Evolutionary conservation across 2,113 vertebrate species (phyloP).

Genomic region (Thalassarche chlororhynchos): DNA sequence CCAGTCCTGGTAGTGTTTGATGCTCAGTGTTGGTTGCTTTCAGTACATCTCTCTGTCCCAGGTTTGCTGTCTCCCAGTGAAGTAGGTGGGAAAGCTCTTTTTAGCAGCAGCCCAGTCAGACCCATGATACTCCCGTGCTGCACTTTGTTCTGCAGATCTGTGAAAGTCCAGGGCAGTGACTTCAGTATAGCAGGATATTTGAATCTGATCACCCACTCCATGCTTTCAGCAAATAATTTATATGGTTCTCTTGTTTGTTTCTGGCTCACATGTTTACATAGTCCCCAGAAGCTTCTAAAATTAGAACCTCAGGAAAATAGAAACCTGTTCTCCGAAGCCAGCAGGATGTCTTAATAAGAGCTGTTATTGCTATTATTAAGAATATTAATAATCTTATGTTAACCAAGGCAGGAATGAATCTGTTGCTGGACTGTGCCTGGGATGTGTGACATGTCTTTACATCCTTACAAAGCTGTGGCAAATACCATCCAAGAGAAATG

Average conservation of each 20-base stretch:
- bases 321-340: background rate
- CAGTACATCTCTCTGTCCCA: background rate
- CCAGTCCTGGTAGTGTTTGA: rapidly evolving
- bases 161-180: background rate
- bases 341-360: background rate
- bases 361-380: constrained; percentile 27
- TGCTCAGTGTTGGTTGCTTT: background rate
- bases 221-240: background rate
- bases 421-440: background rate
- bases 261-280: background rate
- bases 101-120: background rate
- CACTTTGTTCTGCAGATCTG: background rate
- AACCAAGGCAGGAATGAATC: background rate
- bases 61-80: background rate
- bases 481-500: background rate
- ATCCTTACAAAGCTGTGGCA: background rate
- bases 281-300: constrained; percentile 7
- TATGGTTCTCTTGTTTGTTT: background rate
- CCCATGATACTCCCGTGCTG: background rate
- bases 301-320: constrained; percentile 10
- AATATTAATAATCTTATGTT: background rate
- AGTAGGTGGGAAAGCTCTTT: background rate
- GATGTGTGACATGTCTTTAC: background rate
- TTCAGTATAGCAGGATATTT: background rate
- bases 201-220: background rate